Percentiles rank a stretch among this genome's conserved stretches.
These are phyloP conservation scores for Scaptodrosophila lebanonensis DNA, from an alignment of 1,140 invertebrate species.

Conservation along the genomic window DNA sequence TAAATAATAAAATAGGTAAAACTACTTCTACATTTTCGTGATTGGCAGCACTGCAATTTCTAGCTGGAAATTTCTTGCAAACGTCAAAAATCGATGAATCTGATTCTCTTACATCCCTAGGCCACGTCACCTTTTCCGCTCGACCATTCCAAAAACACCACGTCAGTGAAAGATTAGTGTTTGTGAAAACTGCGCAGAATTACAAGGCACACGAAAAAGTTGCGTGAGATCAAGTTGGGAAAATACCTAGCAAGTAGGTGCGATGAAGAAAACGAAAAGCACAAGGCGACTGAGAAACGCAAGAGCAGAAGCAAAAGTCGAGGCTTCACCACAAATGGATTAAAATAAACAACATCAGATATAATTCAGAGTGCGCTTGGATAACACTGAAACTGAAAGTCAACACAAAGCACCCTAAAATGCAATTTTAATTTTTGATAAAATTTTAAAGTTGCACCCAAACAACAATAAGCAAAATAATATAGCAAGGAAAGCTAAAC, in stretches of 20 bases:
- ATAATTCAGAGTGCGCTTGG: conserved; percentile 42
- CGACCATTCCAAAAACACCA: conserved; percentile 34
- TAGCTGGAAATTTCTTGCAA: too few species aligned
- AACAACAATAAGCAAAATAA: conserved; percentile 10
- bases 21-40: too few species aligned
- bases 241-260: conserved; percentile 37
- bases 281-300: conserved; percentile 41
- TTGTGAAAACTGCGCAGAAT: conserved; percentile 80
- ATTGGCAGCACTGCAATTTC: too few species aligned
- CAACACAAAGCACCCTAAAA: conserved; percentile 19
- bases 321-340: conserved; percentile 32
- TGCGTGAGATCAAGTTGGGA: conserved; percentile 53
- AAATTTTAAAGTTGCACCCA: conserved; percentile 12
- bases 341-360: conserved; percentile 42
- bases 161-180: conserved; percentile 87
- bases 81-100: too few species aligned
- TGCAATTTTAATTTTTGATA: conserved; percentile 51
- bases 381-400: conserved; percentile 12
- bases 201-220: conserved; percentile 50
- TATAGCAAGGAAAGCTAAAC: conserved; percentile 3
- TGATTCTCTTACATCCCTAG: too few species aligned
- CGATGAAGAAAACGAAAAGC: conserved; percentile 57
- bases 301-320: conserved; percentile 31
- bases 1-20: too few species aligned
- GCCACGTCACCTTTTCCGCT: conserved; percentile 51